Base-by-base conservation (phyloP, 2,888 invertebrate genomes). In the Cataglyphis rosenhaueri region DNA sequence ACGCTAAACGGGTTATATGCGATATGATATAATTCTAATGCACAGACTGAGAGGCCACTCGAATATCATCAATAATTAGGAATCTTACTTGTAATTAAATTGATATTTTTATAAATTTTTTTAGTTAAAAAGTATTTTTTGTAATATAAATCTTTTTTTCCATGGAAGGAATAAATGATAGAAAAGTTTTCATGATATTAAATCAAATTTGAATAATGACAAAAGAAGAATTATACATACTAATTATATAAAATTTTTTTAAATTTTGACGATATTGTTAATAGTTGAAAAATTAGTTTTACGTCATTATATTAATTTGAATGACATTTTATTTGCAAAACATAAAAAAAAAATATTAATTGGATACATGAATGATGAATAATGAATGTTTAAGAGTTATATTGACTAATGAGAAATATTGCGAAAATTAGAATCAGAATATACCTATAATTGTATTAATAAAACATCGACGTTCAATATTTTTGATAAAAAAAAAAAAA, bases 1-100 rank as follows among this genome's bases (percentile, higher is more conserved):
- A 95, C 87, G 95, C 95, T 0, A 94, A 94, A 25, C 92, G 96
- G 3, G 93, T 95, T 0, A 96, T 0, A 96, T 92, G 88, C 92
- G 93, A 6, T 92, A 92, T n/a, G 96, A 96, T 88, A 93, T 96
- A 91, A 90, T 94, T 38, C 87, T 96, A 29, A 93, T 95, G 71
- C 86, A 95, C 41, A 92, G 93, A 83, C 85, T 96, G 4, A 92
- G 95, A 86, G 95, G 95, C 10, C 95, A 95, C 12, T 91, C 76
- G n/a, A 94, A 94, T 32, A 82, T 94, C 29, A 91, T 92, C 15
- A 93, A 94, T 82, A 90, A 84, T 87, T 93, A 86, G 86, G n/a
- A 18, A 64, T 32, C 29, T 52, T 1, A 15, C 9, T 52, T 62
- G 15, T 0, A 10, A 38, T 0, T 82, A 64, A 25, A 52, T 1